Evolutionary conservation across 2,888 invertebrate genomes (phyloP).

Genomic region (Apamea epomidion): DNA sequence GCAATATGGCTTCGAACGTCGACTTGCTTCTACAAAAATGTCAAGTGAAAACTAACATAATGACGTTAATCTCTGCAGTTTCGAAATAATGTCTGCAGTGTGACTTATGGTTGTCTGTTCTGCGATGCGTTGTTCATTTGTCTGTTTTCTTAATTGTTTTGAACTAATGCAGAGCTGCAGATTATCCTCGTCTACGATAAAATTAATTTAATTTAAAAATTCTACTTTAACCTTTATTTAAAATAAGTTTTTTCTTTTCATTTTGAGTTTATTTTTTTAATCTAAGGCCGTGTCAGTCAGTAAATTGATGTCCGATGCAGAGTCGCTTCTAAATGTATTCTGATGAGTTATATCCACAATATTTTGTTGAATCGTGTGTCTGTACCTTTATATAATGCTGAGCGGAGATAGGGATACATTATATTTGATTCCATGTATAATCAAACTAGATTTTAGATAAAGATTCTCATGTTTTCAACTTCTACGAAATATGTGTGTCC

Average conservation of each 20-base stretch:
- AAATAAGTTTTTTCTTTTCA: slow-evolving; percentile 48
- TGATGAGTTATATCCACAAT: slow-evolving; percentile 57
- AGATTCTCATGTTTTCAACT: background rate
- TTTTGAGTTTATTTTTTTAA: slow-evolving; percentile 48
- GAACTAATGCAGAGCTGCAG: slow-evolving; percentile 54
- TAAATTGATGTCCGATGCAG: slow-evolving; percentile 82
- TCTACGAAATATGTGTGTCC: background rate
- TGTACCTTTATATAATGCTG: slow-evolving; percentile 26
- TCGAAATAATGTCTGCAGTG: slow-evolving; percentile 43
- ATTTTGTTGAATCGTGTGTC: slow-evolving; percentile 15
- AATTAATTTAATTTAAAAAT: slow-evolving; percentile 26
- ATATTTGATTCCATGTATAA: background rate
- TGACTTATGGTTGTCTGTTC: slow-evolving; percentile 21
- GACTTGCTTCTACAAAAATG: slow-evolving; percentile 29
- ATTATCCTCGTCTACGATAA: slow-evolving; percentile 19
- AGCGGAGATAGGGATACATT: slow-evolving; percentile 10
- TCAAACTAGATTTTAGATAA: background rate
- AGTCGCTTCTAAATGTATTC: slow-evolving; percentile 66
- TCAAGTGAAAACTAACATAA: slow-evolving; percentile 23
- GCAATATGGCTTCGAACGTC: slow-evolving; percentile 42
- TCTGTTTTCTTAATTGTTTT: slow-evolving; percentile 22
- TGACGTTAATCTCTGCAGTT: slow-evolving; percentile 41
- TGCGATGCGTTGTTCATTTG: slow-evolving; percentile 31
- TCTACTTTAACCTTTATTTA: slow-evolving; percentile 34
- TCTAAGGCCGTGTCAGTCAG: slow-evolving; percentile 70